Evolutionary conservation across 2,113 vertebrate genomes (phyloP).

Genomic region (Copsychus sechellarum): DNA sequence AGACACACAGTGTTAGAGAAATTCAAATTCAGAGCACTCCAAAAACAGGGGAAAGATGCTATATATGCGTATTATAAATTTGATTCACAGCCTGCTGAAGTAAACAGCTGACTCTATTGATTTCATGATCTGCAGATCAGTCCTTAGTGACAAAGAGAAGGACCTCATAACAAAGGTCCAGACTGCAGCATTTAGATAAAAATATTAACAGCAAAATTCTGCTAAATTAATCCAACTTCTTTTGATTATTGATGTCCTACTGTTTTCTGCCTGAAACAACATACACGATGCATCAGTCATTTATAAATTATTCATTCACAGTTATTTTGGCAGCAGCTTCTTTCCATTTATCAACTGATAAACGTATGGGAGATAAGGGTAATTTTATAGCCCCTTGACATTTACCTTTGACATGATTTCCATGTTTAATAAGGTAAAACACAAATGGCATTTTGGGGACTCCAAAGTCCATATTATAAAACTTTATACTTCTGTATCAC

Average conservation of each 20-base stretch:
- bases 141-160: neutral
- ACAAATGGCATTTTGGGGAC: slow-evolving; percentile 61
- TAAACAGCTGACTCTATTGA: slow-evolving; percentile 31
- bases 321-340: slow-evolving; percentile 82
- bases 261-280: slow-evolving; percentile 83
- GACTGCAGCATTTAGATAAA: slow-evolving; percentile 76
- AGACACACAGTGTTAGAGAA: neutral
- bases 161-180: slow-evolving; percentile 5
- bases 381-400: slow-evolving; percentile 79
- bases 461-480: slow-evolving; percentile 31
- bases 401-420: slow-evolving; percentile 83
- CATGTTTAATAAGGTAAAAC: slow-evolving; percentile 78
- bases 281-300: slow-evolving; percentile 80
- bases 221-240: slow-evolving; percentile 81
- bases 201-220: slow-evolving; percentile 75
- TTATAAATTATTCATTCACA: slow-evolving; percentile 85
- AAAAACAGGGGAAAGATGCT: neutral
- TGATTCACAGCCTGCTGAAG: slow-evolving; percentile 6
- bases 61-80: neutral
- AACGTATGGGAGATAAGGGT: slow-evolving; percentile 77
- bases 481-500: too few relatives aligned
- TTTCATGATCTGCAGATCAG: slow-evolving; percentile 43
- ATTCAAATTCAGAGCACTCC: neutral
- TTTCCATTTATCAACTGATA: slow-evolving; percentile 83
- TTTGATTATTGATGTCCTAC: slow-evolving; percentile 86